Evolutionary conservation across 2,113 vertebrate species (phyloP).

Genomic region (Lampris incognitus): DNA sequence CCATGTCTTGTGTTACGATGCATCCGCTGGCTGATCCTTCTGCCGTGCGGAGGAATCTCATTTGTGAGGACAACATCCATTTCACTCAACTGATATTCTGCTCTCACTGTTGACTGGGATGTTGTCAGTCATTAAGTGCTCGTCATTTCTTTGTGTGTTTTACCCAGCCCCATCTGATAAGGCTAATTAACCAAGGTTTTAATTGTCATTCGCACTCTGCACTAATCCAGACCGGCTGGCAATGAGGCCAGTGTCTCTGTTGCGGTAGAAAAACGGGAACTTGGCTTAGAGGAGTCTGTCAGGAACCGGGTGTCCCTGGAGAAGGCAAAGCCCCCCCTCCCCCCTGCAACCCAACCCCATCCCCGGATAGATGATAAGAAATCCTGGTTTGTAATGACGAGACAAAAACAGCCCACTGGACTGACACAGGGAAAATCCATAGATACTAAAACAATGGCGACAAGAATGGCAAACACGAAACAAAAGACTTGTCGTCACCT

Average conservation of each 20-base stretch:
- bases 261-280: not conserved
- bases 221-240: not conserved
- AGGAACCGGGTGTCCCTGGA: not conserved
- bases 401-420: not conserved
- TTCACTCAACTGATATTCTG: too few species aligned
- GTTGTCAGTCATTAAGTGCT: too few species aligned
- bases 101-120: too few species aligned
- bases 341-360: too few species aligned
- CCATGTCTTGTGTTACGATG: too few species aligned
- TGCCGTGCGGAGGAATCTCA: too few species aligned
- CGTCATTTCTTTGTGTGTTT: not conserved
- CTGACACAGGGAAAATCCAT: conserved; percentile 2
- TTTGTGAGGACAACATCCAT: too few species aligned
- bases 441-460: conserved; percentile 1
- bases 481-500: not conserved
- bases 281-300: not conserved
- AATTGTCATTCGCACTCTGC: not conserved
- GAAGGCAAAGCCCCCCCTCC: not conserved
- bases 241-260: not conserved
- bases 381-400: not conserved
- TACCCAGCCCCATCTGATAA: conserved; percentile 7
- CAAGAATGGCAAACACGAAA: conserved; percentile 11
- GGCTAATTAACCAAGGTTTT: not conserved
- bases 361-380: not conserved
- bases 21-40: too few species aligned